Evolutionary conservation across 2,113 vertebrate genomes (phyloP).

Genomic region (Phalacrocorax aristotelis): DNA sequence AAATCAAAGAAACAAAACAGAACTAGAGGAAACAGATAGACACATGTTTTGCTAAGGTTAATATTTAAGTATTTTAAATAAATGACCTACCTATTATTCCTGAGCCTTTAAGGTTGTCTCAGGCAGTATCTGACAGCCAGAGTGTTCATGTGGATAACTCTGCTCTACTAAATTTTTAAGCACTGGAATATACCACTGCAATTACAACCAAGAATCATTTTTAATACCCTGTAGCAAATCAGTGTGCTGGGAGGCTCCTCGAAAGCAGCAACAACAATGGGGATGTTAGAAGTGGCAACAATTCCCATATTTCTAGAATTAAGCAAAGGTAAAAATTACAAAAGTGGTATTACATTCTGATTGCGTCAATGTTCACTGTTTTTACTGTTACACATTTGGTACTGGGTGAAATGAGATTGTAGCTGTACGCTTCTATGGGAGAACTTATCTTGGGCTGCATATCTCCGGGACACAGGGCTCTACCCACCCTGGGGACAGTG

Average conservation of each 20-base stretch:
- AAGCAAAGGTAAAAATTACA: background rate
- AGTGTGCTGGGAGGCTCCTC: background rate
- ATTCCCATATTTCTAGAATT: background rate
- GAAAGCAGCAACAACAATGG: background rate
- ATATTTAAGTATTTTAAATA: background rate
- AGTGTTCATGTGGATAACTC: background rate
- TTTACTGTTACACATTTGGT: background rate
- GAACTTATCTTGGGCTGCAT: too few species aligned
- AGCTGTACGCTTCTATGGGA: too few species aligned
- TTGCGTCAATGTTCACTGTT: background rate
- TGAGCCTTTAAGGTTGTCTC: background rate
- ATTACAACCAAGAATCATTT: background rate
- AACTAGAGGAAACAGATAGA: background rate
- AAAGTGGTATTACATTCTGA: background rate
- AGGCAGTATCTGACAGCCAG: background rate
- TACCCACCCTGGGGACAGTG: too few species aligned
- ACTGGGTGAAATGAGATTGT: background rate
- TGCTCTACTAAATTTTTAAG: background rate
- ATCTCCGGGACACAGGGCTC: too few species aligned
- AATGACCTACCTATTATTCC: background rate
- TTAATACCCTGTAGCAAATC: background rate
- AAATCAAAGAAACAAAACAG: background rate
- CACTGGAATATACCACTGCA: background rate
- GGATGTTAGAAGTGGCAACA: background rate
- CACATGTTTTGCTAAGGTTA: rapidly evolving